A percentile compares a stretch with the other conserved stretches of the same genome.
These are phyloP conservation scores for Girardinus metallicus DNA, from an alignment of 2,797 vertebrate species.

Conservation along the genomic window DNA sequence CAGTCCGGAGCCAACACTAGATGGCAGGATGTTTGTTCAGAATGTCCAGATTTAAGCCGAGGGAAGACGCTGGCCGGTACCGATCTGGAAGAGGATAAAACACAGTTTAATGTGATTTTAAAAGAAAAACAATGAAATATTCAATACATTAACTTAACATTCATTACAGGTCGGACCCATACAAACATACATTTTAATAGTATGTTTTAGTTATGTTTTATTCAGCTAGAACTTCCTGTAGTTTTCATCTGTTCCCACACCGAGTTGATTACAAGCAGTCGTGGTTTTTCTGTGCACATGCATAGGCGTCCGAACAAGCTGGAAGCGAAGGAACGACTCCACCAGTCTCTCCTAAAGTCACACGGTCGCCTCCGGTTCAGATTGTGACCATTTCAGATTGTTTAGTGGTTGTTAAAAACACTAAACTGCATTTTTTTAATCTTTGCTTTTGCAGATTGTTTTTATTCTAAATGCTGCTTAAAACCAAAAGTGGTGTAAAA, in stretches of 20 bases:
- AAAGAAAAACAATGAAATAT: neutral
- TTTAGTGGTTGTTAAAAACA: neutral
- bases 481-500: no score
- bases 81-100: neutral
- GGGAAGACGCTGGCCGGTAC: no score
- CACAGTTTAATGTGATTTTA: neutral
- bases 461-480: neutral
- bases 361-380: neutral
- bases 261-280: neutral
- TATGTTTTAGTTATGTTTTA: neutral
- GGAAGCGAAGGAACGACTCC: neutral
- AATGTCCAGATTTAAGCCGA: neutral
- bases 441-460: neutral
- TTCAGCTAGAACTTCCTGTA: neutral
- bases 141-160: neutral
- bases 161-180: no score
- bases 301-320: neutral
- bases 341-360: neutral
- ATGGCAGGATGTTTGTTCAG: slow-evolving; percentile 53
- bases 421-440: neutral
- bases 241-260: neutral
- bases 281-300: neutral
- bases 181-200: neutral
- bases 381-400: neutral
- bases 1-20: slow-evolving; percentile 51